Conservation (phyloP, 2,113 vertebrate genomes). For the Aspidoscelis tigris region DNA sequence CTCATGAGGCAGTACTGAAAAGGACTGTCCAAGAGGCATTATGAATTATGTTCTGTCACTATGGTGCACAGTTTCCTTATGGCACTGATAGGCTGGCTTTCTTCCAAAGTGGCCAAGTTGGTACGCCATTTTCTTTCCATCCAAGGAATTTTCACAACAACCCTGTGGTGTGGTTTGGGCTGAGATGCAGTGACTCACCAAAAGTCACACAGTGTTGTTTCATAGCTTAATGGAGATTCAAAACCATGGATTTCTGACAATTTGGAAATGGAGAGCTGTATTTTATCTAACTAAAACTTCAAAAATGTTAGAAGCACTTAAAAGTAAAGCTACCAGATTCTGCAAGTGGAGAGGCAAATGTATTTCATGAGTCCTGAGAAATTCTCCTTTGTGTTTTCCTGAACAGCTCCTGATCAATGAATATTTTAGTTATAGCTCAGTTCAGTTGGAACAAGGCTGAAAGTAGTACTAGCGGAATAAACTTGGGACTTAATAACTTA, state of each 20-base stretch:
- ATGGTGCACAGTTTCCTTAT: too few relatives aligned
- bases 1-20: too few relatives aligned
- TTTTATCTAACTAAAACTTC: background rate
- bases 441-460: background rate
- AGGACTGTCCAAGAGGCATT: too few relatives aligned
- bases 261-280: background rate
- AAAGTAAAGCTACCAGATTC: constrained; percentile 12
- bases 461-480: constrained; percentile 5
- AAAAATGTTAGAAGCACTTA: background rate
- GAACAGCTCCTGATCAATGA: background rate
- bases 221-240: background rate
- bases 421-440: background rate
- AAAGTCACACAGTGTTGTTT: too few relatives aligned
- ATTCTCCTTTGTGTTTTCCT: background rate
- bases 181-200: background rate
- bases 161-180: background rate
- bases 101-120: too few relatives aligned
- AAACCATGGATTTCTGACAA: background rate
- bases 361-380: fast-evolving
- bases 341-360: background rate
- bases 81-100: too few relatives aligned
- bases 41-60: too few relatives aligned
- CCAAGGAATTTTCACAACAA: background rate
- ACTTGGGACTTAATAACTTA: constrained; percentile 14
- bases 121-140: too few relatives aligned